phyloP scores from a whole-genome alignment of 2,797 vertebrate genomes.

The Rhinella marina region DNA sequence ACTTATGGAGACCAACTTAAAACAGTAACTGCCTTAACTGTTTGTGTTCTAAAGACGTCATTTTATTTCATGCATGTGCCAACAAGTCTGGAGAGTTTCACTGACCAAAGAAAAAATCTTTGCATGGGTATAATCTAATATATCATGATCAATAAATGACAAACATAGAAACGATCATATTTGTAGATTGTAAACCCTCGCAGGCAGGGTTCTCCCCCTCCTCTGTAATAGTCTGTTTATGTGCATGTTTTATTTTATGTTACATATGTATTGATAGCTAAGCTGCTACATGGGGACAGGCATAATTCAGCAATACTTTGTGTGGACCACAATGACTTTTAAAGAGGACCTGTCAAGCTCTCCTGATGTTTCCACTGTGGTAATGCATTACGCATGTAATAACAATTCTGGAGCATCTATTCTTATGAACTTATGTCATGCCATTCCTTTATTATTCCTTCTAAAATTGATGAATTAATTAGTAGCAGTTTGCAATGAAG shows the following conservation, averaged over 20 bases:
- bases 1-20: not conserved
- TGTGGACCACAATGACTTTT: not conserved
- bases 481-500: too few relatives aligned
- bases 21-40: constrained; percentile 19
- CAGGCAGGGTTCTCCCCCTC: too few relatives aligned
- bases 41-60: constrained; percentile 17
- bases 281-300: not conserved
- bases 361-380: too few relatives aligned
- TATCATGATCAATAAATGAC: not conserved
- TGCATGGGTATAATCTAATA: not conserved
- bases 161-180: not conserved
- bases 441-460: too few relatives aligned
- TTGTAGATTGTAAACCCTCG: not conserved
- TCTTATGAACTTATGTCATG: too few relatives aligned
- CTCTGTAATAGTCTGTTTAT: too few relatives aligned
- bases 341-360: too few relatives aligned
- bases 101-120: not conserved
- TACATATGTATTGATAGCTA: not conserved
- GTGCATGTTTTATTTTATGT: too few relatives aligned
- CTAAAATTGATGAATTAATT: too few relatives aligned
- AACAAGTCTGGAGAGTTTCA: constrained; percentile 13
- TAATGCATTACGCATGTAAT: too few relatives aligned
- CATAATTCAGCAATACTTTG: not conserved
- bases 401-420: too few relatives aligned
- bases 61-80: constrained; percentile 9